These are phyloP conservation scores for Sycophila texana DNA, from an alignment of 2,888 invertebrate species.

Conservation along the genomic window DNA sequence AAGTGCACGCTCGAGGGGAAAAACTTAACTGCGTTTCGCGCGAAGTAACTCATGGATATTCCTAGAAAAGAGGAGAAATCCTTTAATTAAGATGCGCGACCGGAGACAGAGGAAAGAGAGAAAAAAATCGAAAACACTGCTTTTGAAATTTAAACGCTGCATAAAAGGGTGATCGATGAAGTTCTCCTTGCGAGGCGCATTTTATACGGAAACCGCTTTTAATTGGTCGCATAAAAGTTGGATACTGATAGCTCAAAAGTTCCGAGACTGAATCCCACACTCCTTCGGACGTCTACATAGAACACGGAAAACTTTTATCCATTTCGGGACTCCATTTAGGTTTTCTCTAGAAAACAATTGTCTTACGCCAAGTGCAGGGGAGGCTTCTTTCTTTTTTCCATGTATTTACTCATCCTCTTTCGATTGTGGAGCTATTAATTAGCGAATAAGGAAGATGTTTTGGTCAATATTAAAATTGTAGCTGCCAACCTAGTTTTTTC, in stretches of 20 bases:
- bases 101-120: no score
- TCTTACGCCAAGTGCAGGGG: background rate
- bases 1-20: no score
- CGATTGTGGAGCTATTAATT: no score
- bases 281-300: background rate
- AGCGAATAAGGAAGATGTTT: no score
- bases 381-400: background rate
- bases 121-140: no score
- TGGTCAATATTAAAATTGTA: no score
- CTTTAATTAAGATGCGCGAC: no score
- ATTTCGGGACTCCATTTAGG: constrained; percentile 24
- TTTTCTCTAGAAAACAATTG: constrained; percentile 8
- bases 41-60: no score
- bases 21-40: no score
- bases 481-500: background rate
- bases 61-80: no score
- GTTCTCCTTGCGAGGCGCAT: background rate
- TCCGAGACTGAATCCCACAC: background rate
- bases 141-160: background rate
- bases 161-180: background rate
- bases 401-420: background rate
- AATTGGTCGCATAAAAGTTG: constrained; percentile 25
- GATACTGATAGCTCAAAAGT: constrained; percentile 27
- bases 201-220: constrained; percentile 3
- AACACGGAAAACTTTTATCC: constrained; percentile 6